Evolutionary conservation across 2,113 vertebrate species (phyloP), one percentile per base, ranked within the genome.

Genomic region (Campylomormyrus tamandua): DNA sequence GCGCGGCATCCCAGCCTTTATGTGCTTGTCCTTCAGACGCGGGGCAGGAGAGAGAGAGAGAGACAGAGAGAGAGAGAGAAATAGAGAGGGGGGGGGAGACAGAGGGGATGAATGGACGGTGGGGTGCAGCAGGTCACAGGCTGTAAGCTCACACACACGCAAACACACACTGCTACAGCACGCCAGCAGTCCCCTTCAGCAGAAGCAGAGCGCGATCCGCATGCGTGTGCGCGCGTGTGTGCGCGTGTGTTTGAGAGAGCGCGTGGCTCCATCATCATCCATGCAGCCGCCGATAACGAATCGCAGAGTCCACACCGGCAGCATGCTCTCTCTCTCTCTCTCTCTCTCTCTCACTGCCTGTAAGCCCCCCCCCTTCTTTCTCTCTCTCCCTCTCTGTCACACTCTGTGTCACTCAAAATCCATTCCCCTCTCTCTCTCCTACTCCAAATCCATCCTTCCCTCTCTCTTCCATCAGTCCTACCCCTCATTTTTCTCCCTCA

Each of bases 311-410:
- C 50, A 87, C 50, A 84, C 45, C 46, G 4, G 87, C 87, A 62
- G 27, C 46, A 87, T 90, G 89, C 91, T 52, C 70, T 90, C 88
- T 62, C 77, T 90, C 24, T 90, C 27, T 92, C 80, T 90, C 50
- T 90, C 88, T 90, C 89, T 84, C 90, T 90, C 89, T 87, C 46
- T 86, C 87, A 52, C 17, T 90, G 86, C 92, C 93, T 83, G 83
- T 91, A 89, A 91, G 92, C 85, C 89, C 91, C 89, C 89, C 89
- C 90, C 90, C 91, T 89, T 94, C 89, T 62, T 90, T 90, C 91
- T 90, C 92, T 93, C 90, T 92, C 93, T 94, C 93, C 92, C 92
- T 94, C 93, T 92, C n/a, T 52, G 62, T 35, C 88, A 56, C 83
- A 15, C 15, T 87, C 89, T 88, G 83, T 90, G 80, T 50, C 88